Percentiles rank a stretch among this genome's conserved stretches.
Evolutionary conservation across 2,113 vertebrate species (phyloP).

Genomic region (Semicossyphus pulcher): DNA sequence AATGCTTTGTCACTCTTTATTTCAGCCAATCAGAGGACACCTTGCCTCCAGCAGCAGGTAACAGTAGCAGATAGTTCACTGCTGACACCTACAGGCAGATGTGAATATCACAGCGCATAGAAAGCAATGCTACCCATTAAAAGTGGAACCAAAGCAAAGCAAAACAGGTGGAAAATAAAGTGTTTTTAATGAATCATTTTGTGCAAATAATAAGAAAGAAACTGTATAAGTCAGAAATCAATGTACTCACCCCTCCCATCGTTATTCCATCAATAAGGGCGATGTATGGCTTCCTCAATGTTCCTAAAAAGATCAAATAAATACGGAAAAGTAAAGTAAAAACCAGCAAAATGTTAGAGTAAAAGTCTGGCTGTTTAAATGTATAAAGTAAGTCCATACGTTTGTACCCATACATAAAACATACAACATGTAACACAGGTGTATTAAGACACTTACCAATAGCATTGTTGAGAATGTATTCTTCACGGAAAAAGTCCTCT

Average conservation of each 20-base stretch:
- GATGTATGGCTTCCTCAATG: slow-evolving; percentile 90
- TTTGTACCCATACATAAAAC: not conserved
- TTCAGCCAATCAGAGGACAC: slow-evolving; percentile 72
- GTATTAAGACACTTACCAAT: slow-evolving; percentile 81
- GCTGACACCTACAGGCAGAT: slow-evolving; percentile 67
- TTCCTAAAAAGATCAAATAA: slow-evolving; percentile 77
- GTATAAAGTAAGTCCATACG: not conserved
- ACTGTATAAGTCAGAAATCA: not conserved
- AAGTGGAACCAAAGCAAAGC: no score
- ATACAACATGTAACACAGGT: not conserved
- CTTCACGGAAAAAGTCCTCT: slow-evolving; percentile 89
- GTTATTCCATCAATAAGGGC: slow-evolving; percentile 96
- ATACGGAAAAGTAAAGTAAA: not conserved
- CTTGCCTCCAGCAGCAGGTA: slow-evolving; percentile 43
- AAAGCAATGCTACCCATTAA: no score
- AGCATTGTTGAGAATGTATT: slow-evolving; percentile 90
- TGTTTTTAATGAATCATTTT: no score
- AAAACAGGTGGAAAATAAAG: no score
- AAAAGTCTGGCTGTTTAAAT: not conserved
- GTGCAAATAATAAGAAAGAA: no score
- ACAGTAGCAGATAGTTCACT: slow-evolving; percentile 15
- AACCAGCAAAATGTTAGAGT: not conserved
- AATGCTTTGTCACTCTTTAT: slow-evolving; percentile 47
- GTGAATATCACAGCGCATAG: not conserved
- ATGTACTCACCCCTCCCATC: slow-evolving; percentile 96